Percentiles rank a stretch among this genome's conserved stretches.
These are phyloP conservation scores for Diloba caeruleocephala DNA, from an alignment of 2,888 invertebrate genomes.

Conservation along the genomic window DNA sequence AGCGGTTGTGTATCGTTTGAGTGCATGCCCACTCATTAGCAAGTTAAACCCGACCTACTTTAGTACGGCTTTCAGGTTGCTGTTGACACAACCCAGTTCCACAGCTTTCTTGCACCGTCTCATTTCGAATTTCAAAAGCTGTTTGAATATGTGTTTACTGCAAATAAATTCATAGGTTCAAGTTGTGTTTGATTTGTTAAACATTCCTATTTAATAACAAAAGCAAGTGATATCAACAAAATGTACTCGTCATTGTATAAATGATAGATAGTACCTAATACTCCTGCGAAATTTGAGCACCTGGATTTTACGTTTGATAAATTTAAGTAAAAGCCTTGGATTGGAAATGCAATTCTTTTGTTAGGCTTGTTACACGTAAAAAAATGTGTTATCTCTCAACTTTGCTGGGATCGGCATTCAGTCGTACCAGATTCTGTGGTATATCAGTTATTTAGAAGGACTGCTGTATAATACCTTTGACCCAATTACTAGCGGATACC, in stretches of 20 bases:
- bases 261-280: background rate
- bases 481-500: no score
- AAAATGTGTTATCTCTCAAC: no score
- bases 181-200: background rate
- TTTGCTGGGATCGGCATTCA: no score
- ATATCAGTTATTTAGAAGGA: no score
- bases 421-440: no score
- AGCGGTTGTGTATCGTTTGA: conserved; percentile 17
- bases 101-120: conserved; percentile 45
- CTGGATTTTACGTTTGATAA: conserved; percentile 8
- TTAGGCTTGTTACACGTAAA: background rate
- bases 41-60: conserved; percentile 63
- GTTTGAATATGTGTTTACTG: conserved; percentile 20
- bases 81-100: conserved; percentile 69
- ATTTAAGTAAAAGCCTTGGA: conserved; percentile 8
- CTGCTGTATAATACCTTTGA: no score
- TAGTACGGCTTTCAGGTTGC: conserved; percentile 49
- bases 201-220: background rate
- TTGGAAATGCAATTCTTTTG: conserved; percentile 17
- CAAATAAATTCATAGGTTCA: conserved; percentile 7
- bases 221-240: background rate
- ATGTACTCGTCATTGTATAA: background rate
- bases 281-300: background rate
- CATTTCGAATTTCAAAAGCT: conserved; percentile 47
- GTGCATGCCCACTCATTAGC: conserved; percentile 50